Percentiles rank a stretch among this genome's conserved stretches.
Conservation (phyloP, 2,797 vertebrate species). For the Spinus pinus region DNA sequence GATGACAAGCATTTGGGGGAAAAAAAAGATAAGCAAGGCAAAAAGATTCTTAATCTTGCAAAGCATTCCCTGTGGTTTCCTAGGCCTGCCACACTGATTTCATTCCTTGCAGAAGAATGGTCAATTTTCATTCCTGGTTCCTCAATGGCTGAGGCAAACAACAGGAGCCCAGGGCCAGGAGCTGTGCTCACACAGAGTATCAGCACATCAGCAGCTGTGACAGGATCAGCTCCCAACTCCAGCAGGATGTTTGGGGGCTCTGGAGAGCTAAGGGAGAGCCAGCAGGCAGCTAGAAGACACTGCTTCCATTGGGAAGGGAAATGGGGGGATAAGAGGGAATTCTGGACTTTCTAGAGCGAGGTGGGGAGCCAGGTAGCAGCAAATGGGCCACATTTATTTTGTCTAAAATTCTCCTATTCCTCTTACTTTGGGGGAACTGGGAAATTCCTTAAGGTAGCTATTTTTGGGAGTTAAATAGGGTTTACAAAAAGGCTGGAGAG, state of each 20-base stretch:
- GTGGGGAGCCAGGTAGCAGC: neutral
- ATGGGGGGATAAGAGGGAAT: neutral
- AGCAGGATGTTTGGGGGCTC: neutral
- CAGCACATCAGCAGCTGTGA: neutral
- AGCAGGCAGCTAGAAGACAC: neutral
- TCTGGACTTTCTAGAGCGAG: rapidly evolving
- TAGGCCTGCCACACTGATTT: neutral
- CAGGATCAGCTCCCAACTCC: neutral
- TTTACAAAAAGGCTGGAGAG: neutral
- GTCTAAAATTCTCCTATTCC: neutral
- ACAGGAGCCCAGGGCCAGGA: neutral
- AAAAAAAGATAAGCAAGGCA: neutral
- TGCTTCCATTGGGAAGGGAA: neutral
- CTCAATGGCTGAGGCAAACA: neutral
- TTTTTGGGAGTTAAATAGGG: neutral
- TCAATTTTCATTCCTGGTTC: neutral
- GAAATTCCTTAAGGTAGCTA: neutral
- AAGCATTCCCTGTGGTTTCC: neutral
- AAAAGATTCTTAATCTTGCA: neutral
- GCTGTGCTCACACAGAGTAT: neutral
- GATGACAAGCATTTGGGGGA: neutral
- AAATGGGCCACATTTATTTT: neutral
- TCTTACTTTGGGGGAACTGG: neutral
- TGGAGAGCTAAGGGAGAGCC: neutral
- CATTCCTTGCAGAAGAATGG: neutral